Conservation (phyloP, 2,113 vertebrate species). For the Vanacampus margaritifer region DNA sequence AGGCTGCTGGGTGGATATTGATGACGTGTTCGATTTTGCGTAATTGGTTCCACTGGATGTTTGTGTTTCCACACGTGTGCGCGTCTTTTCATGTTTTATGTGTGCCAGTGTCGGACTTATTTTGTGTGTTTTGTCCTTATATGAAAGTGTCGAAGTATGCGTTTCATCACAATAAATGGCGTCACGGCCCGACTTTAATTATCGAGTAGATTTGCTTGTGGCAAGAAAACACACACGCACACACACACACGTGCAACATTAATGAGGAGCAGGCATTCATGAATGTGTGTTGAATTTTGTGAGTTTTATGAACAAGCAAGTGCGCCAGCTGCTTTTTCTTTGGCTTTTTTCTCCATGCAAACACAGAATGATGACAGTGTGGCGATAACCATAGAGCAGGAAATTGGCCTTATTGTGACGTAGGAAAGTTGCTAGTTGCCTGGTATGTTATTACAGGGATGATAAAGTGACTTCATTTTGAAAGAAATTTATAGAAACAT, state of each 20-base stretch:
- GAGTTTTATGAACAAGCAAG: not conserved
- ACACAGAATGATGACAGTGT: not conserved
- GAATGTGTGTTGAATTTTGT: constrained; percentile 1
- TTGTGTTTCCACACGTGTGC: not conserved
- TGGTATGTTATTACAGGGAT: not conserved
- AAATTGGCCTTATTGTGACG: not conserved
- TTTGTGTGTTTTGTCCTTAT: constrained; percentile 20
- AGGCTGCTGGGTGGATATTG: not conserved
- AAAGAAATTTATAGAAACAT: not conserved
- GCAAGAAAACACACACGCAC: not conserved
- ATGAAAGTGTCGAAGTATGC: constrained; percentile 7
- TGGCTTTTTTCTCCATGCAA: not conserved
- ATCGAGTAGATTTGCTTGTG: not conserved
- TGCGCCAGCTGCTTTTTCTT: not conserved
- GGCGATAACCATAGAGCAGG: not conserved
- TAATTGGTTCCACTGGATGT: not conserved
- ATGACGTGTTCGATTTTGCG: not conserved
- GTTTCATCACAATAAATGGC: constrained; percentile 54
- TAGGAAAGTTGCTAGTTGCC: not conserved
- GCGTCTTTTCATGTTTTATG: constrained; percentile 7
- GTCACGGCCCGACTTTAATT: constrained; percentile 33
- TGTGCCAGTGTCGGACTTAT: constrained; percentile 4
- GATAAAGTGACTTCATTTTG: not conserved
- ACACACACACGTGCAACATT: not conserved
- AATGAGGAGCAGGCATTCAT: constrained; percentile 16